These are phyloP conservation scores for Xiphorhynchus erythropygius DNA, from an alignment of 2,797 vertebrate species.

Conservation along the genomic window DNA sequence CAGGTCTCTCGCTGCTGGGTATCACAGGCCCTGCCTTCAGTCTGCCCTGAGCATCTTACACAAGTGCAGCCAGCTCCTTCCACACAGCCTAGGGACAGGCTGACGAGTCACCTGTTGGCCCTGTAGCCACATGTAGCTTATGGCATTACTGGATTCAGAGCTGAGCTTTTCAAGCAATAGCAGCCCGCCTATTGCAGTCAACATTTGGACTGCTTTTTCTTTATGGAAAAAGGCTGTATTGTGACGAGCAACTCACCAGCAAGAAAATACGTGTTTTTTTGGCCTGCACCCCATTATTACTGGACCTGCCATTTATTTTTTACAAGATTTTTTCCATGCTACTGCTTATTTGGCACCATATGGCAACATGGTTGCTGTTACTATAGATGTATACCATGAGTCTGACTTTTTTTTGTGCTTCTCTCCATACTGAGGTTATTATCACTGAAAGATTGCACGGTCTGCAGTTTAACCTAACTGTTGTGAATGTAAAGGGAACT, in stretches of 20 bases:
- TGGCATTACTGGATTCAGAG: not conserved
- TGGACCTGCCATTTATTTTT: not conserved
- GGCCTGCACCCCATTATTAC: not conserved
- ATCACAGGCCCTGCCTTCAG: not conserved
- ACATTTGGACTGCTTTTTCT: not conserved
- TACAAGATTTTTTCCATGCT: not conserved
- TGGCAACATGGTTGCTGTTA: not conserved
- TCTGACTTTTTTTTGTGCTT: not conserved
- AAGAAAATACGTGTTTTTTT: slow-evolving; percentile 16
- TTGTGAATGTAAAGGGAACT: not conserved
- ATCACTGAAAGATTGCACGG: not conserved
- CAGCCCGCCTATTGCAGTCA: not conserved
- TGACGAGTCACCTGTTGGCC: not conserved
- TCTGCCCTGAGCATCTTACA: not conserved
- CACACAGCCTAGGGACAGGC: not conserved
- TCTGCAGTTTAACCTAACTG: not conserved
- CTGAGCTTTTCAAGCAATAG: not conserved
- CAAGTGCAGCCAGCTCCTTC: not conserved
- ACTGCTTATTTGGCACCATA: not conserved
- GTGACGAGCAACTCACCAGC: not conserved
- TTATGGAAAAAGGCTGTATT: not conserved
- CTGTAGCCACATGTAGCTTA: not conserved
- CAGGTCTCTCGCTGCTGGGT: not conserved
- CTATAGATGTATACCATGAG: not conserved
- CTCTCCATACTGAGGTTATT: not conserved